These are phyloP conservation scores for Neuroscelio doddi DNA, from an alignment of 2,888 invertebrate genomes.

Conservation along the genomic window DNA sequence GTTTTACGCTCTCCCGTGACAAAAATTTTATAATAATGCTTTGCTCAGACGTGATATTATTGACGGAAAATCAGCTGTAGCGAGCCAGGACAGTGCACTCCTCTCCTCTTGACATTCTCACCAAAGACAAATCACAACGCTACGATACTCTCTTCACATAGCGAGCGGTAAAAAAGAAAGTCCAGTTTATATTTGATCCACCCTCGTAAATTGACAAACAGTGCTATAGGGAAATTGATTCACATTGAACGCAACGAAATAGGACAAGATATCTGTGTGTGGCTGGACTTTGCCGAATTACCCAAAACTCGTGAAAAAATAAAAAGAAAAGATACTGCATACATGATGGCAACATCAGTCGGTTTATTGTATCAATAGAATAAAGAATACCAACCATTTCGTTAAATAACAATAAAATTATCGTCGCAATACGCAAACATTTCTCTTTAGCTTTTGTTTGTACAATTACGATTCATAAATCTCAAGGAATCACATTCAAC, in stretches of 20 bases:
- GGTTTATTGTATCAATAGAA: constrained; percentile 26
- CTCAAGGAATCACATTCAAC: constrained; percentile 41
- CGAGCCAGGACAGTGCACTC: no score
- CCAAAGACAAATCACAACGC: no score
- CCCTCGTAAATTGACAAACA: no score
- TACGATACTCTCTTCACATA: no score
- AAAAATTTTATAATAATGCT: no score
- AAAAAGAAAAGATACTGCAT: constrained; percentile 7
- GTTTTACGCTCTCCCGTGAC: no score
- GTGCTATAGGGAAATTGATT: no score
- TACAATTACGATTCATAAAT: constrained; percentile 43
- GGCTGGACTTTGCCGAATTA: constrained; percentile 20
- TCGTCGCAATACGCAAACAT: constrained; percentile 34
- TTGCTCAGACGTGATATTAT: no score
- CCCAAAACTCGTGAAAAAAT: constrained; percentile 19
- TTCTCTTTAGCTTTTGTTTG: constrained; percentile 38
- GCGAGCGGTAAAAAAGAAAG: no score
- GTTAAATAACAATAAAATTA: constrained; percentile 33
- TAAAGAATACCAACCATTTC: constrained; percentile 20
- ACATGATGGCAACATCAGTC: background rate
- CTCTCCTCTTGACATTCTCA: no score
- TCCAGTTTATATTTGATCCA: no score
- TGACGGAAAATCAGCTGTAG: no score
- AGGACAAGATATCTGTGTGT: background rate
- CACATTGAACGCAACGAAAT: constrained; percentile 46